Base-by-base conservation (phyloP, 2,113 vertebrate genomes). In the Strix aluco region DNA sequence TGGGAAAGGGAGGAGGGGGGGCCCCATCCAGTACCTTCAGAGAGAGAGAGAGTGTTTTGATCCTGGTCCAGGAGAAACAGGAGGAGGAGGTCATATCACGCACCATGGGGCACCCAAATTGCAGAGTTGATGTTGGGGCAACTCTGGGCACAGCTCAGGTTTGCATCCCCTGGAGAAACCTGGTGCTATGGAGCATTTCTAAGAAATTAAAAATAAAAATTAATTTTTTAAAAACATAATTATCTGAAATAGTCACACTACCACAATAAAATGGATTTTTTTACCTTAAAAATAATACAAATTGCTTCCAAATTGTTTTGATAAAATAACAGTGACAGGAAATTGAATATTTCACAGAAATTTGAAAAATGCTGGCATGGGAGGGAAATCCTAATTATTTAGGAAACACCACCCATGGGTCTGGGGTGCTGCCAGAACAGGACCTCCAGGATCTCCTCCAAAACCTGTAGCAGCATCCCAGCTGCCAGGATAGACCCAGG, bases 21-120 rank as follows among this genome's bases (percentile, higher is more conserved):
- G 6, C 1, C 9, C 1, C 3, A 4, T 4, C 27, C 59, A 40
- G 30, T 0, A 3, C 19, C 36, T 81, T 20, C 9, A 2, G 34
- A 23, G 66, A 66, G 40, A 19, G 54, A 61, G 62, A 46, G 18
- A 75, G 23, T 0, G 1, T 34, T 88, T 52, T 46, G 52, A 10
- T 72, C 6, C 40, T 30, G 19, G 18, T 58, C 29, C 69, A 66
- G 62, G 62, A 22, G 72, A 16, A 55, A 47, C 2, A 65, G 51
- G 67, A 65, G 3, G 5, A 16, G 3, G 5, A 16, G 44, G 73
- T 49, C 38, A 25, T 10, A 46, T 3, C 47, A 38, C 38, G 34
- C 27, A 15, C 9, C 19, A 2, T 0, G 11, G 42, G 58, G 7
- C 9, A 52, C 26, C 42, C 61, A 25, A 54, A 58, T 1, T 32